Evolutionary conservation across 2,797 vertebrate species (phyloP).

Genomic region (Mastacembelus armatus): DNA sequence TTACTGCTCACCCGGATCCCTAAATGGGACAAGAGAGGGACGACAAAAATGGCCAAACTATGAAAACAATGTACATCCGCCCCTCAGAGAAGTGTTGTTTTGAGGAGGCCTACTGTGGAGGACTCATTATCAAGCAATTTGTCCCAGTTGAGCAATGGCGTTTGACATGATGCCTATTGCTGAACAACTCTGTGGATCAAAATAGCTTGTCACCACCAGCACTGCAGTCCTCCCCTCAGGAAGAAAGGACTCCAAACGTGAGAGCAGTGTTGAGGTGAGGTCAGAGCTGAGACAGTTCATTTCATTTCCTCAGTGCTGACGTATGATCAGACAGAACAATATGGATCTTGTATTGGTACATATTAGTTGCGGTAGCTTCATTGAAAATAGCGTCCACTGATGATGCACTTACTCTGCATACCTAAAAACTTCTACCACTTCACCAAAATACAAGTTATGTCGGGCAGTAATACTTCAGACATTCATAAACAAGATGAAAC

Average conservation of each 20-base stretch:
- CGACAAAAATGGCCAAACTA: constrained; percentile 47
- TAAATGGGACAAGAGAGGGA: constrained; percentile 71
- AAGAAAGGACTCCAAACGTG: constrained; percentile 13
- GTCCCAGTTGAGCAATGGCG: constrained; percentile 4
- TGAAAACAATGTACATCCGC: background rate
- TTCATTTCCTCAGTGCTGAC: constrained; percentile 6
- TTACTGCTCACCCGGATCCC: constrained; percentile 86
- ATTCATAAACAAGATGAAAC: background rate
- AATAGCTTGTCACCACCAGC: constrained; percentile 37
- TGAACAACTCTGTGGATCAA: background rate
- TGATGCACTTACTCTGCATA: constrained; percentile 3
- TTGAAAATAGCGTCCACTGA: constrained; percentile 16
- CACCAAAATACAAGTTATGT: background rate
- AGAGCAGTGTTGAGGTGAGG: constrained; percentile 3
- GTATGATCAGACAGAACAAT: constrained; percentile 3
- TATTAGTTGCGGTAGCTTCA: background rate
- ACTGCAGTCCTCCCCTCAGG: constrained; percentile 23
- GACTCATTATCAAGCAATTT: constrained; percentile 4
- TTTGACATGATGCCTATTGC: background rate
- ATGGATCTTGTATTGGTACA: constrained; percentile 9
- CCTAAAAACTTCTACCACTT: background rate
- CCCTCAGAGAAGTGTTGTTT: constrained; percentile 46
- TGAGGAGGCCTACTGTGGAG: constrained; percentile 18
- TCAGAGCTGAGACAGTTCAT: background rate
- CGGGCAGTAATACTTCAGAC: background rate